Conservation (phyloP, 2,888 invertebrate genomes). For the Drosophila neotestacea region DNA sequence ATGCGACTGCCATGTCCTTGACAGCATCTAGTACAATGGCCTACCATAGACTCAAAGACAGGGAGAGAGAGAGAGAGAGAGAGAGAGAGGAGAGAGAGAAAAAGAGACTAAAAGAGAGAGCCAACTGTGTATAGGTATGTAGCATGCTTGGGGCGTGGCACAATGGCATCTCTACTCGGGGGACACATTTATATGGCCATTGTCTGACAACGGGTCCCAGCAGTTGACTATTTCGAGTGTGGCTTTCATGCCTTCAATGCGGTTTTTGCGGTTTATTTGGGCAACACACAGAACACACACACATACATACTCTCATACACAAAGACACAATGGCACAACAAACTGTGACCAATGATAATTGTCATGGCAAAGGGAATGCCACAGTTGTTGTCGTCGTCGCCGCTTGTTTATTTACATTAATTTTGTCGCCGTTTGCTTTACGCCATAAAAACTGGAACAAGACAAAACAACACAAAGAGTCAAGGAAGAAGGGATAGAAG, state of each 20-base stretch:
- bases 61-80: not conserved
- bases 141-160: slow-evolving; percentile 31
- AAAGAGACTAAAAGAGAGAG: not conserved
- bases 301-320: slow-evolving; percentile 10
- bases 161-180: slow-evolving; percentile 36
- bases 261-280: slow-evolving; percentile 70
- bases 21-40: slow-evolving; percentile 37
- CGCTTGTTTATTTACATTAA: slow-evolving; percentile 77
- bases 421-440: slow-evolving; percentile 66
- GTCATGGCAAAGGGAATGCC: slow-evolving; percentile 38
- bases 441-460: slow-evolving; percentile 54
- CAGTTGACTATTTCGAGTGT: slow-evolving; percentile 42
- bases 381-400: slow-evolving; percentile 33
- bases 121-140: not conserved
- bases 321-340: slow-evolving; percentile 29
- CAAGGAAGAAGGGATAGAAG: not conserved
- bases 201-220: slow-evolving; percentile 62
- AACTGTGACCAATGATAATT: slow-evolving; percentile 75
- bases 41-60: not conserved
- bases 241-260: slow-evolving; percentile 55
- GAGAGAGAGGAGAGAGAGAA: not conserved
- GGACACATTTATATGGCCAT: slow-evolving; percentile 69
- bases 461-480: slow-evolving; percentile 32
- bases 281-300: slow-evolving; percentile 29
- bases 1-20: slow-evolving; percentile 59